Evolutionary conservation across 2,888 invertebrate genomes (phyloP), one percentile per base, ranked within the genome.

Genomic region (Pandemis corylana): DNA sequence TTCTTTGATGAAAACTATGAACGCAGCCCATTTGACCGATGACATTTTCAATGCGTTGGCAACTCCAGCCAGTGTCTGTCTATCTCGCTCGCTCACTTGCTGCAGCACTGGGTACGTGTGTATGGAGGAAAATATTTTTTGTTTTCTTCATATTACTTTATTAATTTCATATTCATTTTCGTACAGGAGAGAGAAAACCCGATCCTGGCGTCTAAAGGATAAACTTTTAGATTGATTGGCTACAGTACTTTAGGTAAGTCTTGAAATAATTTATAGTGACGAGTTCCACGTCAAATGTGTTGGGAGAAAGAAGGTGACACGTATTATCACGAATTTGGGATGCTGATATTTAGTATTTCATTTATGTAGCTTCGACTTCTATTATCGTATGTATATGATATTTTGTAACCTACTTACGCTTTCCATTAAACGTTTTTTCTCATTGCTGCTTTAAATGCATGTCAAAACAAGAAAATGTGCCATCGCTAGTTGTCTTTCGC

Each of bases 261-360:
- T 85, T 85, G 81, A 81, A 85, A 83, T 84, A 89, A 88, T 89
- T 86, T 87, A 81, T 83, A 80, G 81, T 82, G 85, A 88, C 89
- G 83, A 87, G 90, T 93, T 93, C 94, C 94, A 94, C 94, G 94
- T 94, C 94, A 94, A 94, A 93, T 92, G 92, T 91, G 92, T 90
- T 93, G 90, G 90, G 90, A 83, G 82, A 85, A 90, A 83, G 82
- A 86, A 93, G 93, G 93, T 94, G 94, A 94, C 94, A 94, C 94
- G 94, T 94, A 94, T 92, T 92, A 93, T 89, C 90, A 89, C 66
- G 86, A 89, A 89, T 88, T 86, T 82, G 83, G 85, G 84, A 87
- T 88, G 85, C 86, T 84, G 86, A 86, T 85, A 76, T 76, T 76
- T 69, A 59, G 51, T 73, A 79, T 77, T 63, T 63, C 73, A 53